Conservation (phyloP, 2,113 vertebrate genomes). For the Charadrius vociferus region DNA sequence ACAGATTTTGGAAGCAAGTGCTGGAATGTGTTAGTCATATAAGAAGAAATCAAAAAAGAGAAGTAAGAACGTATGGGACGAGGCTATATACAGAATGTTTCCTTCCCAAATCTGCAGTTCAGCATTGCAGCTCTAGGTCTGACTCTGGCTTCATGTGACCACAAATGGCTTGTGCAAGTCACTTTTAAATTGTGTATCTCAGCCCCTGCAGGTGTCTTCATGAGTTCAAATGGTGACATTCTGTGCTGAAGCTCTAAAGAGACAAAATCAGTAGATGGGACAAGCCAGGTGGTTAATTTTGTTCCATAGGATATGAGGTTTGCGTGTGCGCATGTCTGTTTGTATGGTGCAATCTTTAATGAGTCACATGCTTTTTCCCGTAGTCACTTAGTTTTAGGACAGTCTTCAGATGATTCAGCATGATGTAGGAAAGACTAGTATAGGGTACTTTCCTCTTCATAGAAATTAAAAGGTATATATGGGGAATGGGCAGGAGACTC, state of each 20-base stretch:
- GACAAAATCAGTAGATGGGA: not conserved
- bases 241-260: not conserved
- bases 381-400: not conserved
- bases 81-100: not conserved
- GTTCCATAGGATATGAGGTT: not conserved
- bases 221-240: not conserved
- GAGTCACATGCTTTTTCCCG: not conserved
- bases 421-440: not conserved
- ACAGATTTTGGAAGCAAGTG: not conserved
- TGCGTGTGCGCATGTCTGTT: fast-evolving
- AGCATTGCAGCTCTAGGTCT: not conserved
- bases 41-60: not conserved
- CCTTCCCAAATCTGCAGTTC: not conserved
- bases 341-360: not conserved
- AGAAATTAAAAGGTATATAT: not conserved
- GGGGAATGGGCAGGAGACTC: not conserved
- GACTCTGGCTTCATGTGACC: not conserved
- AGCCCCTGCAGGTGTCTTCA: not conserved
- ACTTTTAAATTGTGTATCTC: not conserved
- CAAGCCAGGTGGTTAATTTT: not conserved
- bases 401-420: not conserved
- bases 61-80: fast-evolving
- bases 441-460: not conserved
- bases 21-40: not conserved
- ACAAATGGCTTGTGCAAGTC: not conserved